phyloP scores from a whole-genome alignment of 2,113 vertebrate species.

The Heterotis niloticus region DNA sequence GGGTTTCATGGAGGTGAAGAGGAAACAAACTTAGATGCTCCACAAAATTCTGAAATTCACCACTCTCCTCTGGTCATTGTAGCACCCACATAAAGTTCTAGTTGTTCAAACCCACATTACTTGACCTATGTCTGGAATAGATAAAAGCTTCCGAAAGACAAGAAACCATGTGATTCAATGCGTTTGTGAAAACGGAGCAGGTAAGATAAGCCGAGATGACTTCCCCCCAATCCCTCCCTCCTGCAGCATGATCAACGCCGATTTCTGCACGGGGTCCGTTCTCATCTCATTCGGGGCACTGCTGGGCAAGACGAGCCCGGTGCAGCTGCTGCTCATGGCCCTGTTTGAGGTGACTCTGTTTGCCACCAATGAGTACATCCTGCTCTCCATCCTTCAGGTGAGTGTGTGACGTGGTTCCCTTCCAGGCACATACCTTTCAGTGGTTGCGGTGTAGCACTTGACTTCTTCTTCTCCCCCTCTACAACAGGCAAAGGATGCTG shows the following conservation, averaged over 20 bases:
- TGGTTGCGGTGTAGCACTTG: background rate
- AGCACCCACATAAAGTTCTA: too few species aligned
- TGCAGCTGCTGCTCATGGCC: constrained; percentile 80
- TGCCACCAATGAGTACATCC: constrained; percentile 72
- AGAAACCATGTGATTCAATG: too few species aligned
- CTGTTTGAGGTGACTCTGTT: constrained; percentile 78
- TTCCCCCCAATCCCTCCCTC: background rate
- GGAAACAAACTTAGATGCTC: too few species aligned
- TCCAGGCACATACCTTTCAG: background rate
- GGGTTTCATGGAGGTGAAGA: too few species aligned
- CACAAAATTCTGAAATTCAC: too few species aligned
- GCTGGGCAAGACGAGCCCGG: constrained; percentile 77
- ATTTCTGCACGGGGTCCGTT: constrained; percentile 77
- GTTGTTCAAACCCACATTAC: too few species aligned
- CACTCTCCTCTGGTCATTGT: too few species aligned
- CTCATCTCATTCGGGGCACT: constrained; percentile 81
- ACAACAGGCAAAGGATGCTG: constrained; percentile 75
- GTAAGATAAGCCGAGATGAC: background rate
- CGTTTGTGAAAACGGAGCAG: too few species aligned
- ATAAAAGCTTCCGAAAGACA: too few species aligned
- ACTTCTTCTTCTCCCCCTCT: background rate
- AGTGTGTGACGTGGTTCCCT: constrained; percentile 43
- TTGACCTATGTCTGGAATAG: too few species aligned
- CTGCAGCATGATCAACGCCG: constrained; percentile 82
- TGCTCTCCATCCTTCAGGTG: constrained; percentile 69